Percentiles rank a stretch among this genome's conserved stretches.
These are phyloP conservation scores for Micromys minutus DNA, from an alignment of 2,113 vertebrate genomes.

Conservation along the genomic window DNA sequence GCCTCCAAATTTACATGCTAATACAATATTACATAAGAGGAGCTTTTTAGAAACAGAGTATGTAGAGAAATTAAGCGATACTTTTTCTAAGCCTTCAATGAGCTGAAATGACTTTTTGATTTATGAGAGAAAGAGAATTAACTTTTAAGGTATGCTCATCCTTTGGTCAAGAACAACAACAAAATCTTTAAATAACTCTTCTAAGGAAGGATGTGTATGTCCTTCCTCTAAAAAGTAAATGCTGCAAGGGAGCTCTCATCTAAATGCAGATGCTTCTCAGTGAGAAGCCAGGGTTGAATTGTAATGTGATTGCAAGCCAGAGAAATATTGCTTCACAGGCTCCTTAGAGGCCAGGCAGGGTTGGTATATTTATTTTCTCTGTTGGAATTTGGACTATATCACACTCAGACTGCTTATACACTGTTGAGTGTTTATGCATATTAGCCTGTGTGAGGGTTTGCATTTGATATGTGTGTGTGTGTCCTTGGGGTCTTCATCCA, in stretches of 20 bases:
- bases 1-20: background rate
- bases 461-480: background rate
- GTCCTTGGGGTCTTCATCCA: background rate
- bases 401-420: background rate
- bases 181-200: background rate
- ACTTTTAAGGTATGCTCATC: background rate
- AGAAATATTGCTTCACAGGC: conserved; percentile 12
- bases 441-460: background rate
- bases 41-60: background rate
- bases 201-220: background rate
- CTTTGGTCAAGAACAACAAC: background rate
- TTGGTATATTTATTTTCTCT: background rate
- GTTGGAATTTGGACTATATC: background rate
- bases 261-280: conserved; percentile 43
- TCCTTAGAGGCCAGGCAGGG: background rate
- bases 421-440: background rate
- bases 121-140: conserved; percentile 7
- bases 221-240: background rate
- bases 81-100: background rate
- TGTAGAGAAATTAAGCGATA: background rate
- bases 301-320: conserved; percentile 1
- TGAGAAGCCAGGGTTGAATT: conserved; percentile 35
- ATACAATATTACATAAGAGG: background rate
- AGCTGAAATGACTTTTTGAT: conserved; percentile 16
- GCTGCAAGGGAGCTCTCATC: background rate